Percentiles rank a stretch among this genome's conserved stretches.
Evolutionary conservation across 2,888 invertebrate species (phyloP).

Genomic region (Rotaria socialis): DNA sequence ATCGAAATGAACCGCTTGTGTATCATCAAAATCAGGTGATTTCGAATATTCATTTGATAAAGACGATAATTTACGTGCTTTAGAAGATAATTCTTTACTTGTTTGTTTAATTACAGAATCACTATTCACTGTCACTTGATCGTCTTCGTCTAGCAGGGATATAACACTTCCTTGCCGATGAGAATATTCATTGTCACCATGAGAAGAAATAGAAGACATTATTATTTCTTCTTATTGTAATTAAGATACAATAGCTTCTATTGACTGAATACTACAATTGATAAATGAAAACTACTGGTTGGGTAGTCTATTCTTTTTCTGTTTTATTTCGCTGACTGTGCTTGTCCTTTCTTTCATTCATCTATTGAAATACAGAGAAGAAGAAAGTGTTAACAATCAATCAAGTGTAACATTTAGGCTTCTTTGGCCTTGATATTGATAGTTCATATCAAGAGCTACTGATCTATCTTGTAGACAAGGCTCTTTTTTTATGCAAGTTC

Average conservation of each 20-base stretch:
- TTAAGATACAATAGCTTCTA: background rate
- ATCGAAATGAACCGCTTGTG: background rate
- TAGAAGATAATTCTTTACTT: background rate
- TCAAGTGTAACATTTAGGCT: background rate
- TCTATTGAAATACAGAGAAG: background rate
- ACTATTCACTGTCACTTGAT: background rate
- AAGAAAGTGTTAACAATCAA: constrained; percentile 5
- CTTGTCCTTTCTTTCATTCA: background rate
- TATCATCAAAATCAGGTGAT: background rate
- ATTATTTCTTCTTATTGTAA: background rate
- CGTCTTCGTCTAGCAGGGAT: background rate
- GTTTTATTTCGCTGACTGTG: background rate
- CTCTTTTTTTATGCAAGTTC: background rate
- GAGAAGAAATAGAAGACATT: background rate
- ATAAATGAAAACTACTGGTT: background rate
- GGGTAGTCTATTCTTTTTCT: background rate
- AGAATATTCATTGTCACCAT: background rate
- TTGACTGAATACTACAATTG: background rate
- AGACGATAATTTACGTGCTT: background rate
- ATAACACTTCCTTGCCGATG: background rate
- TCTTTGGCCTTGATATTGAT: background rate
- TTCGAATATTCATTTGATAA: background rate
- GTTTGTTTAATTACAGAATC: background rate
- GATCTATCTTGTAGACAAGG: background rate
- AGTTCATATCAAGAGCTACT: background rate